A percentile compares a stretch with the other conserved stretches of the same genome.
phyloP scores from a whole-genome alignment of 2,888 invertebrate species.

The Antheraea yamamai region DNA sequence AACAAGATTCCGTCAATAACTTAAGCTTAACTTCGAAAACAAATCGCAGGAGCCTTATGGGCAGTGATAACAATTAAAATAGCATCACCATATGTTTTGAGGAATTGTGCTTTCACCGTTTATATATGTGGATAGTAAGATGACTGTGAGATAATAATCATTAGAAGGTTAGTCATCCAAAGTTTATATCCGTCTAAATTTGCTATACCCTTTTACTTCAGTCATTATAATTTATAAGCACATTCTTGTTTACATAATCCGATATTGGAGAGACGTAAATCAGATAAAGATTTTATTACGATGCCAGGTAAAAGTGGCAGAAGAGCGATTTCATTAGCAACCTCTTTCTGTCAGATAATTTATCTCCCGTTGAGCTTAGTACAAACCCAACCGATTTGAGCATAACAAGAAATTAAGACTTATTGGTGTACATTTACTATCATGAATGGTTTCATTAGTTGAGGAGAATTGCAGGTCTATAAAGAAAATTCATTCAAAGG shows the following conservation, averaged over 20 bases:
- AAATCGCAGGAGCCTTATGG: too few relatives aligned
- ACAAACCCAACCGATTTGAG: background rate
- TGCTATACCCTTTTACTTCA: background rate
- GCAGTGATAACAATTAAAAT: too few relatives aligned
- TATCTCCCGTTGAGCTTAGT: background rate
- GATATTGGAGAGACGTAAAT: background rate
- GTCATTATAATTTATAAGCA: background rate
- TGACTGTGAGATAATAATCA: background rate
- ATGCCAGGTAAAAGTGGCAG: background rate
- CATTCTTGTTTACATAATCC: background rate
- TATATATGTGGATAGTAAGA: too few relatives aligned
- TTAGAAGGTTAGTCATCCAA: background rate
- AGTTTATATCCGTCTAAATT: background rate
- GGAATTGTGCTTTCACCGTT: too few relatives aligned
- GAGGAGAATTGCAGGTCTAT: background rate
- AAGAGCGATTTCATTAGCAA: background rate
- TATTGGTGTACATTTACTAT: background rate
- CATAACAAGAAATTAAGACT: background rate
- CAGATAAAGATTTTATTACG: background rate
- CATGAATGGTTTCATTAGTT: slow-evolving; percentile 6
- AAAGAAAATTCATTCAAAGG: background rate
- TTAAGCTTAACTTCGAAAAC: too few relatives aligned
- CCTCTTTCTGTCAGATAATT: background rate
- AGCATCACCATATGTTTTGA: too few relatives aligned
- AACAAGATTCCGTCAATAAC: too few relatives aligned